Conservation (phyloP, 2,113 vertebrate genomes). For the Crypturellus undulatus region DNA sequence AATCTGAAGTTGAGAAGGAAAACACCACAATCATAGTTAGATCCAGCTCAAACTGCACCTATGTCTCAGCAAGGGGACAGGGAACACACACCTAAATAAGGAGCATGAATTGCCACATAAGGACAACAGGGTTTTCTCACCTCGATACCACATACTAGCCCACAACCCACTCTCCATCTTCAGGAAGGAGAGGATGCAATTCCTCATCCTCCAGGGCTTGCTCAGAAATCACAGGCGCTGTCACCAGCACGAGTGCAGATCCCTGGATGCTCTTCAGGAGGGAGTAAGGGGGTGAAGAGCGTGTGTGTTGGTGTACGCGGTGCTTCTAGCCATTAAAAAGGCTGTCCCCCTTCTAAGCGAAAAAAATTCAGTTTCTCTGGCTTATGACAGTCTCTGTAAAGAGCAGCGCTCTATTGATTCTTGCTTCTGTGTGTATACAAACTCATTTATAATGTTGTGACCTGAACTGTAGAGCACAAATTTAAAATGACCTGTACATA, state of each 20-base stretch:
- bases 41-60: not conserved
- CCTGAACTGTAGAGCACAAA: constrained; percentile 50
- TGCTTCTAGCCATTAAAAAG: constrained; percentile 12
- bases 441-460: constrained; percentile 66
- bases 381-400: constrained; percentile 41
- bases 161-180: not conserved
- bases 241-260: not conserved
- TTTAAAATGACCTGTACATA: constrained; percentile 62
- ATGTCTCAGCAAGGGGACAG: not conserved
- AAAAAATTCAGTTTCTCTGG: constrained; percentile 48
- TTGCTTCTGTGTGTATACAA: constrained; percentile 49
- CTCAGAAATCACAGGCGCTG: not conserved
- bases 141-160: not conserved
- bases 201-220: not conserved
- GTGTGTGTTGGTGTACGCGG: not conserved
- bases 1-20: not conserved
- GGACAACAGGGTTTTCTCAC: not conserved
- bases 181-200: not conserved
- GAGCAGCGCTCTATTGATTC: constrained; percentile 53
- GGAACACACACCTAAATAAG: not conserved
- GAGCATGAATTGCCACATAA: rapidly evolving
- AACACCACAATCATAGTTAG: not conserved
- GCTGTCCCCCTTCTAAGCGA: not conserved
- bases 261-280: not conserved
- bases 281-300: not conserved